Conservation (phyloP, 2,888 invertebrate species). For the Trissoscelio sp. region DNA sequence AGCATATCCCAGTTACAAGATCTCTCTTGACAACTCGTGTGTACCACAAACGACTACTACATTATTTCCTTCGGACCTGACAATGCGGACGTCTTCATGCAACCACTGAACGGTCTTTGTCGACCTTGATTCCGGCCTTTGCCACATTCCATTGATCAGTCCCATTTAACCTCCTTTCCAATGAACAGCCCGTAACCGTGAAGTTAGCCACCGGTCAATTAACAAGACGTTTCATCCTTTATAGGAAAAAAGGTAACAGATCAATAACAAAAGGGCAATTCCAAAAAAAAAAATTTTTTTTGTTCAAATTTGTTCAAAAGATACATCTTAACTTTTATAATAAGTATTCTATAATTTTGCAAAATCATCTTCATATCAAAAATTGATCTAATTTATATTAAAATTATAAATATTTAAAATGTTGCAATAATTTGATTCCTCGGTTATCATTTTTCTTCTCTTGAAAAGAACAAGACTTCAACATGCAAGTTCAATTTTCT, state of each 20-base stretch:
- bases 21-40: conserved; percentile 7
- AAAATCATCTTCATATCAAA: too few species aligned
- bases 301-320: too few species aligned
- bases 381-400: too few species aligned
- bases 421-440: too few species aligned
- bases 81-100: conserved; percentile 55
- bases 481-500: not conserved
- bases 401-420: too few species aligned
- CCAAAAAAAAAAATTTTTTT: too few species aligned
- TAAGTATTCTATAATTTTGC: too few species aligned
- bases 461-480: too few species aligned
- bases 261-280: too few species aligned
- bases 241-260: too few species aligned
- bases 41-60: conserved; percentile 36
- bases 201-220: conserved; percentile 37
- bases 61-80: conserved; percentile 39
- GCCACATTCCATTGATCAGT: conserved; percentile 76
- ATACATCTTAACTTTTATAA: too few species aligned
- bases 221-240: conserved; percentile 8
- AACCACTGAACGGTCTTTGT: conserved; percentile 52
- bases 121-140: conserved; percentile 81
- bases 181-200: conserved; percentile 29
- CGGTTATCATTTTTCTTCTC: too few species aligned
- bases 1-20: conserved; percentile 8
- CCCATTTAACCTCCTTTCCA: conserved; percentile 74